Evolutionary conservation across 1,140 invertebrate species (phyloP), one percentile per base, ranked within the genome.

Genomic region (Trichoplusia ni): DNA sequence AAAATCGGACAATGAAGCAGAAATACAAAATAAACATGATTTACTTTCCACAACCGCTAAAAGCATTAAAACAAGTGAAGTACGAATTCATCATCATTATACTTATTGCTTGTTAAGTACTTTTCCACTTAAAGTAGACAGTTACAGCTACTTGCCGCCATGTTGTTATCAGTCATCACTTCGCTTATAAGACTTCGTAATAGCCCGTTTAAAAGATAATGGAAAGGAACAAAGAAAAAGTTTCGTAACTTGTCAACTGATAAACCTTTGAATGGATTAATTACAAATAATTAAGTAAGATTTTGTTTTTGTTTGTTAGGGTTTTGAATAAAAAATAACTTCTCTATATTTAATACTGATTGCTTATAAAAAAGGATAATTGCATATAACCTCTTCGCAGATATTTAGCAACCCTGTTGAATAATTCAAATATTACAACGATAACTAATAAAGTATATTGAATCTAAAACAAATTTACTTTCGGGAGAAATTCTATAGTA

Each of bases 161-260:
- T 5, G 42, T 16, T 27, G 33, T 58, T 58, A 58, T 58, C 54
- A 58, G 54, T 31, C 51, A 38, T 16, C 21, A 14, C 38, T 8
- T 5, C 1, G 8, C 9, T 58, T 58, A 40, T 40, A 21, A 38
- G 13, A 38, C 33, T 56, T 31, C 38, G 44, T 44, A 58, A 44
- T 58, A 31, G 23, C 54, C 21, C 35, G 23, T 27, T 25, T 23
- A 40, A 38, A 14, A 56, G 51, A 56, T 56, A 56, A 56, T 14
- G 13, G 18, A n/a, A 25, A 18, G 5, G 7, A 14, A n/a, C 8
- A 16, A 40, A 38, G 51, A 38, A 56, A 51, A 35, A 56, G 44
- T 56, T 56, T 16, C 35, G 13, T 25, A 56, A 27, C 21, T 47
- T 9, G 25, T 9, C 11, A 13, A 16, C 5, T 14, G 51, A 56